phyloP scores from a whole-genome alignment of 2,113 vertebrate genomes.

The Columba livia region DNA sequence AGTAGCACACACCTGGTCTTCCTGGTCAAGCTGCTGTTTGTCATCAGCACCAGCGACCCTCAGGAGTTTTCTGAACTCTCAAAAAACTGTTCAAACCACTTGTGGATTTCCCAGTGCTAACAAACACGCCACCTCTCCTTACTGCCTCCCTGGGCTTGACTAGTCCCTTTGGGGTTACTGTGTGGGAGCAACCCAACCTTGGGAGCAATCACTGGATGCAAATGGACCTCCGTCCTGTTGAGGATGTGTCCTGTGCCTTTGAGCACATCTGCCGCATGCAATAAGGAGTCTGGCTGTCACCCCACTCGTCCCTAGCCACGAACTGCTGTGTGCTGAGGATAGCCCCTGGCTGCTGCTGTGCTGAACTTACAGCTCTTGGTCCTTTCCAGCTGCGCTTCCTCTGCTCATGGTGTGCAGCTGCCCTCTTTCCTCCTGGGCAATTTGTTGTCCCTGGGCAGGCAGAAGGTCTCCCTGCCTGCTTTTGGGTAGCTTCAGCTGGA shows the following conservation, averaged over 20 bases:
- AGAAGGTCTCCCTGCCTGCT: background rate
- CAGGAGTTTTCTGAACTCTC: background rate
- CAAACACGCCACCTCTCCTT: background rate
- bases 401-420: rapidly evolving
- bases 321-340: background rate
- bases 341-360: background rate
- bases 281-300: background rate
- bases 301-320: rapidly evolving
- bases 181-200: background rate
- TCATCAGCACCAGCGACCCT: background rate
- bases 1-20: background rate
- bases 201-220: background rate
- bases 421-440: background rate
- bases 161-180: background rate
- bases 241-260: background rate
- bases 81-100: background rate
- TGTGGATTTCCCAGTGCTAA: background rate
- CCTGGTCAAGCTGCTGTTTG: background rate
- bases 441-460: background rate
- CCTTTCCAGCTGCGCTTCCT: background rate
- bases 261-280: background rate
- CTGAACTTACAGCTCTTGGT: background rate
- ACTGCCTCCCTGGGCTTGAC: background rate
- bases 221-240: background rate
- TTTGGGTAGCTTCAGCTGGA: background rate